Percentiles rank a stretch among this genome's conserved stretches.
Evolutionary conservation across 1,140 invertebrate genomes (phyloP).

Genomic region (Drosophila chauvacae): DNA sequence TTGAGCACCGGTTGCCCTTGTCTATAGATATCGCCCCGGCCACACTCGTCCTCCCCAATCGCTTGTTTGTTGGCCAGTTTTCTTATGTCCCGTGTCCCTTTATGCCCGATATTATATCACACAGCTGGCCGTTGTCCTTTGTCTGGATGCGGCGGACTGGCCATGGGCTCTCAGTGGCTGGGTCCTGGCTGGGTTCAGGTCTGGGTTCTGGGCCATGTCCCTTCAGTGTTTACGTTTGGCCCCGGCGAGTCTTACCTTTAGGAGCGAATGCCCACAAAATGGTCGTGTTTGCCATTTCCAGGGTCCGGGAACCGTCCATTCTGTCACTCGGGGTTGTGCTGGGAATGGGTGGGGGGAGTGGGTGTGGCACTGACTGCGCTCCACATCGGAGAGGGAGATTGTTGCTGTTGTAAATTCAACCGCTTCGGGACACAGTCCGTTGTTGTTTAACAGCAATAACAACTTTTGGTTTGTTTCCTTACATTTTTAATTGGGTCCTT

Average conservation of each 20-base stretch:
- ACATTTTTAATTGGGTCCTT: slow-evolving; percentile 84
- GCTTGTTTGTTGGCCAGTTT: slow-evolving; percentile 79
- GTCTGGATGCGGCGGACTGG: slow-evolving; percentile 31
- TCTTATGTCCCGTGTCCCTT: slow-evolving; percentile 79
- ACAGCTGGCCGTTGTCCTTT: slow-evolving; percentile 69
- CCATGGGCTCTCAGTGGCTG: slow-evolving; percentile 14
- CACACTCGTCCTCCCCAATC: slow-evolving; percentile 63
- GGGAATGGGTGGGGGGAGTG: slow-evolving; percentile 1
- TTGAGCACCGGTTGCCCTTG: slow-evolving; percentile 47
- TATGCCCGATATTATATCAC: slow-evolving; percentile 82
- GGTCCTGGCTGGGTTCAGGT: slow-evolving; percentile 1
- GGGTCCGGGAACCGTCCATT: slow-evolving; percentile 43
- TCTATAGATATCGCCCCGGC: slow-evolving; percentile 12
- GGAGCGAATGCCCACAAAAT: slow-evolving; percentile 74
- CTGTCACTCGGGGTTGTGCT: slow-evolving; percentile 26
- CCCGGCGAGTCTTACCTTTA: slow-evolving; percentile 63
- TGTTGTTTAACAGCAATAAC: slow-evolving; percentile 83
- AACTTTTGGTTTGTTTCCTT: slow-evolving; percentile 83
- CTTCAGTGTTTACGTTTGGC: slow-evolving; percentile 67
- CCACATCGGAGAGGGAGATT: slow-evolving; percentile 37
- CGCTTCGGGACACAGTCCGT: slow-evolving; percentile 81
- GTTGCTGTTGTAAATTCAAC: slow-evolving; percentile 81
- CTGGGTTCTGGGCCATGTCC: slow-evolving; percentile 48
- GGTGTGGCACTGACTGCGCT: slow-evolving; percentile 31
- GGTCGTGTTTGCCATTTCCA: slow-evolving; percentile 71